phyloP scores from a whole-genome alignment of 2,113 vertebrate genomes.

The Nycticryphes semicollaris region DNA sequence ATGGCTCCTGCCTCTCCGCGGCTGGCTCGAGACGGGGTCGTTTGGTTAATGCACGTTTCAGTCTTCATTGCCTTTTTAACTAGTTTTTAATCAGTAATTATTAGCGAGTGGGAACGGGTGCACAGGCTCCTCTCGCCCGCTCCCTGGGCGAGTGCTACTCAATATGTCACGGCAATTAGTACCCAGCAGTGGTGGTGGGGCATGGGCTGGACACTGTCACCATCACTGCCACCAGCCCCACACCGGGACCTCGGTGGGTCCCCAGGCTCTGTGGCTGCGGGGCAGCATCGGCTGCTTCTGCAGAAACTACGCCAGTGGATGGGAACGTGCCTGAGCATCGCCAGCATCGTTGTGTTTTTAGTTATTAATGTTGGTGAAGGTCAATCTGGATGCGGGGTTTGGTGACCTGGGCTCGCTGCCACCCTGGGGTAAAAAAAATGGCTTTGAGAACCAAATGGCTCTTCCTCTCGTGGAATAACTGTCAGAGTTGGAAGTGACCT shows the following conservation, averaged over 20 bases:
- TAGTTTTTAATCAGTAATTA: constrained; percentile 94
- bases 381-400: too few species aligned
- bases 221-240: rapidly evolving
- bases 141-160: constrained; percentile 77
- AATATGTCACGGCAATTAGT: constrained; percentile 85
- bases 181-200: constrained; percentile 28
- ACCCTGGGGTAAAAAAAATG: rapidly evolving
- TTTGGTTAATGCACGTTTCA: constrained; percentile 87
- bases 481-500: too few species aligned
- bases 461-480: neutral
- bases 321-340: rapidly evolving
- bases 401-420: neutral
- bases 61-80: constrained; percentile 89
- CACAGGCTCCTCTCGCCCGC: constrained; percentile 64
- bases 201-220: rapidly evolving
- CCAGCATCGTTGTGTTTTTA: rapidly evolving
- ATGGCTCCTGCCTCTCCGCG: constrained; percentile 36
- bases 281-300: neutral
- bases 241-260: rapidly evolving
- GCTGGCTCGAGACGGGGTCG: constrained; percentile 69
- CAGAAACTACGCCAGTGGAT: rapidly evolving
- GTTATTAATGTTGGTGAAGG: rapidly evolving
- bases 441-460: neutral
- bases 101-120: constrained; percentile 79
- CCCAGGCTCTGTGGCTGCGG: neutral